A percentile compares a stretch with the other conserved stretches of the same genome.
Conservation (phyloP, 2,113 vertebrate genomes). For the Candoia aspera region DNA sequence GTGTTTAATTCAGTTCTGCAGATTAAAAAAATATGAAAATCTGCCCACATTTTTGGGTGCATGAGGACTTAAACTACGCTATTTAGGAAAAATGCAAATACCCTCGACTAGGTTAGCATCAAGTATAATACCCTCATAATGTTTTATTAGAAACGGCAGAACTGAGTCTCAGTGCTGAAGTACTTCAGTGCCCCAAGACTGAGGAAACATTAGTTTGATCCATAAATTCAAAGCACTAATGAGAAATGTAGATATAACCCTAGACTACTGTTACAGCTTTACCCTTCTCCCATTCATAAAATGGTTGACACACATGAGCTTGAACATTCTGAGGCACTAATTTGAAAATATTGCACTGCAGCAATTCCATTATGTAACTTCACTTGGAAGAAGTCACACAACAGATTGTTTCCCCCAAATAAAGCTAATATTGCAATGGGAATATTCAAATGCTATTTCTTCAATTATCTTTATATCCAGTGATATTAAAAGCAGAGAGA, state of each 20-base stretch:
- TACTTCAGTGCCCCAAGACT: not conserved
- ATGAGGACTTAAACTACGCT: not conserved
- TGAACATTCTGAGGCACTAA: conserved; percentile 6
- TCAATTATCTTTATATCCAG: not conserved
- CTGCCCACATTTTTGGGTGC: not conserved
- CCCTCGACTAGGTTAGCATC: not conserved
- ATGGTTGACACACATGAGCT: not conserved
- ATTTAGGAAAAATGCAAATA: not conserved
- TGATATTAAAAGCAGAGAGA: not conserved
- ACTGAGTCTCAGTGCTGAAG: not conserved
- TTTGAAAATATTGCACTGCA: conserved; percentile 28
- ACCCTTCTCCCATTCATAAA: conserved; percentile 8
- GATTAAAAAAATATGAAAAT: not conserved
- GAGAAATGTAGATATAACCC: conserved; percentile 12
- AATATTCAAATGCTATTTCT: not conserved
- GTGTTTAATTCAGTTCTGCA: not conserved
- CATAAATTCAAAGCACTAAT: not conserved
- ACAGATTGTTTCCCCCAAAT: not conserved
- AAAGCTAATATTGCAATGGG: not conserved
- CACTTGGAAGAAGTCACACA: conserved; percentile 5
- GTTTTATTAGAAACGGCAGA: not conserved
- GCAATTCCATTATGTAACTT: conserved; percentile 3
- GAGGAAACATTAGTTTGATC: not conserved
- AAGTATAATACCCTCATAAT: not conserved
- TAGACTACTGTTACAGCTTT: conserved; percentile 12